Evolutionary conservation across 2,113 vertebrate genomes (phyloP), one percentile per base, ranked within the genome.

Genomic region (Chlamydotis undulata): DNA sequence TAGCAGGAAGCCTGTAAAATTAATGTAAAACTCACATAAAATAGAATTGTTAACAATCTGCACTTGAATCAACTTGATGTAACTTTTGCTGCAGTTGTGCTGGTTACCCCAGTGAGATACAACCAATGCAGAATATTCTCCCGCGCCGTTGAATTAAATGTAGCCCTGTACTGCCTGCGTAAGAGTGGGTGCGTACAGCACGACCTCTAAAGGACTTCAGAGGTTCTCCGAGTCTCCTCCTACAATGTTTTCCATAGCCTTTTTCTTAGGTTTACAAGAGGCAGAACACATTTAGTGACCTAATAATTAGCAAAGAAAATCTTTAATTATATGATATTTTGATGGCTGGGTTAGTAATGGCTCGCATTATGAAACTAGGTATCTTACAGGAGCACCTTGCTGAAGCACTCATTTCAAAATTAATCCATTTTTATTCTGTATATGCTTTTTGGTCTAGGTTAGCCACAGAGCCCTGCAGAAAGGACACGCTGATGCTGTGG

Each of bases 181-280:
- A 21, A 47, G 29, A 33, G 45, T 18, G 16, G n/a, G 25, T 28
- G 57, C 0, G 0, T 6, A 15, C 47, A n/a, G 19, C 6, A 12
- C 52, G 70, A 7, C 31, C 28, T 15, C 56, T 29, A 7, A 78
- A 78, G 61, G 29, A 71, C 26, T 68, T 63, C 28, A 55, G 33
- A 52, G 19, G 18, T 87, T 56, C 57, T 49, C n/a, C 1, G 5
- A 33, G 12, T 52, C 22, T 8, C 12, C 24, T 83, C 26, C 28
- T 55, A 29, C 4, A 77, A 9, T 1, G 2, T 16, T 41, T 75
- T 28, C 52, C 33, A 35, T 0, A 16, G 35, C 10, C 9, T 59
- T 67, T 75, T 68, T 13, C 61, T 59, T 75, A 56, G 50, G 18
- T 65, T 88, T 86, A 10, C 39, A 84, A 52, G 31, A 78, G 10